These are phyloP conservation scores for Colaptes auratus DNA, from an alignment of 2,113 vertebrate genomes.

Conservation along the genomic window DNA sequence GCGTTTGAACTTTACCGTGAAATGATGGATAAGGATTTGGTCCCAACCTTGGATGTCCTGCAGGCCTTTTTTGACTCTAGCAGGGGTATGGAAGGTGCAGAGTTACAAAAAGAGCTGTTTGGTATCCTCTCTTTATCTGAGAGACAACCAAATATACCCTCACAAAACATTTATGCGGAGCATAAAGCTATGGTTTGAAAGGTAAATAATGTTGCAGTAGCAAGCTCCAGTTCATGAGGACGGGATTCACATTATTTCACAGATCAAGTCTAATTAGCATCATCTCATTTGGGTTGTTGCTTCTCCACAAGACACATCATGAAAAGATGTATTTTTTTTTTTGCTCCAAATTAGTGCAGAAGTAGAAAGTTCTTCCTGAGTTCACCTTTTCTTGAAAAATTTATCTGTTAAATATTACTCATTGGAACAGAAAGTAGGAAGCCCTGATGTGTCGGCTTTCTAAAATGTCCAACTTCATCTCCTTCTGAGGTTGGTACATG, in stretches of 20 bases:
- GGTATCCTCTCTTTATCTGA: conserved; percentile 84
- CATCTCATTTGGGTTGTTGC: neutral
- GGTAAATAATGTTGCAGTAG: conserved; percentile 77
- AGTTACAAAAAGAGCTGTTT: conserved; percentile 77
- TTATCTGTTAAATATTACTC: neutral
- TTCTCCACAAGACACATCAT: neutral
- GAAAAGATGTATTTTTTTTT: neutral
- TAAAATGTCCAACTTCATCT: neutral
- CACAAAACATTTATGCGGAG: conserved; percentile 76
- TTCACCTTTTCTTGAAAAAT: neutral
- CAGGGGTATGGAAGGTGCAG: conserved; percentile 60
- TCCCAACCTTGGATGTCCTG: conserved; percentile 81
- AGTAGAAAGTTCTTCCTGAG: neutral
- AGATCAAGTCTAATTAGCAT: neutral
- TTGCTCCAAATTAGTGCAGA: neutral
- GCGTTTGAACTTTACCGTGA: conserved; percentile 87
- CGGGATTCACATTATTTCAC: neutral
- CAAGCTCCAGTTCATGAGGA: neutral
- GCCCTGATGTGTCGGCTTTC: neutral
- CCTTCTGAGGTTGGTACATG: neutral
- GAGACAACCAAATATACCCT: conserved; percentile 90
- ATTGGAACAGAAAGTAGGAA: neutral
- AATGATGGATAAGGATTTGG: conserved; percentile 75
- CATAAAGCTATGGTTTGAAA: conserved; percentile 94
- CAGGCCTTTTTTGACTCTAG: conserved; percentile 81